phyloP scores from a whole-genome alignment of 2,113 vertebrate species.

The Tachuris rubrigastra region DNA sequence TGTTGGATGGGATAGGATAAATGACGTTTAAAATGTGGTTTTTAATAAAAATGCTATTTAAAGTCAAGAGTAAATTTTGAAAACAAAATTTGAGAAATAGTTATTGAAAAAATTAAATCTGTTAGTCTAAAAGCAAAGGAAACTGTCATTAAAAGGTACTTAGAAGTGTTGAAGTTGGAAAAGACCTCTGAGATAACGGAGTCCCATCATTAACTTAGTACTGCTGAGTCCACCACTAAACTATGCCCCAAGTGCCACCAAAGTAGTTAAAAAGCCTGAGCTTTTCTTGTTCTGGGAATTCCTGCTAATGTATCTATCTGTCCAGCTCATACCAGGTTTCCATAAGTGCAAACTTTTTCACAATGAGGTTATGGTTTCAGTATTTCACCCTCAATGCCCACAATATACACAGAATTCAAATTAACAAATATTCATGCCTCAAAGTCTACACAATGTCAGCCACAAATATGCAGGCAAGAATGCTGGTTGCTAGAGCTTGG shows the following conservation, averaged over 20 bases:
- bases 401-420: conserved; percentile 57
- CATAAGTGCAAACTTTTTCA: background rate
- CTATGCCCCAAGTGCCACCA: background rate
- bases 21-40: background rate
- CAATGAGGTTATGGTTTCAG: conserved; percentile 1
- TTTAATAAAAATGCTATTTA: background rate
- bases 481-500: background rate
- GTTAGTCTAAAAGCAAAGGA: background rate
- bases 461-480: conserved; percentile 63
- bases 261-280: background rate
- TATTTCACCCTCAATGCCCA: conserved; percentile 34
- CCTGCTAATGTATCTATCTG: background rate
- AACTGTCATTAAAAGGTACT: background rate
- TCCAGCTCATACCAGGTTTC: background rate
- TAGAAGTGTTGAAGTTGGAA: background rate
- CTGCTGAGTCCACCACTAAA: background rate
- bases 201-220: background rate
- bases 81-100: background rate
- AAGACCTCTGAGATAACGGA: background rate
- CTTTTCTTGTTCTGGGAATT: background rate
- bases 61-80: background rate
- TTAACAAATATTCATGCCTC: conserved; percentile 43
- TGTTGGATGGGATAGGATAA: background rate
- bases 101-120: background rate
- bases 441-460: conserved; percentile 32